Evolutionary conservation across 1,140 invertebrate genomes (phyloP).

Genomic region (Bombus confusus): DNA sequence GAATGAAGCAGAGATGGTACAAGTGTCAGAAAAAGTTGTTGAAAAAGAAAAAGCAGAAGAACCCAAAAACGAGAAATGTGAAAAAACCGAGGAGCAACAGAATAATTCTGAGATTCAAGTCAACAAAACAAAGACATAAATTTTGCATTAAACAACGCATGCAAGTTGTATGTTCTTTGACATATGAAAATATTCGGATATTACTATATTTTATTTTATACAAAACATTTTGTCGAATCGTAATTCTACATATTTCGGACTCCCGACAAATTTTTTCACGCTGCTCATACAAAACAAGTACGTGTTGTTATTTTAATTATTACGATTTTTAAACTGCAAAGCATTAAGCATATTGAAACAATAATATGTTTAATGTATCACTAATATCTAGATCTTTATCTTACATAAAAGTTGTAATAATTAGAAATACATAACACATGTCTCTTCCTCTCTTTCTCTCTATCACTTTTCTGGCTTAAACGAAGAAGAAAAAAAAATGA

Average conservation of each 20-base stretch:
- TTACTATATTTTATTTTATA: constrained; percentile 1
- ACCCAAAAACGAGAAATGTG: constrained; percentile 56
- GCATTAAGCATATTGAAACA: background rate
- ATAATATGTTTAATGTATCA: background rate
- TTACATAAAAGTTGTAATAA: constrained; percentile 16
- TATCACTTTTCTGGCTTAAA: background rate
- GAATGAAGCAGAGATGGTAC: background rate
- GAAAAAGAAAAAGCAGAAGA: constrained; percentile 46
- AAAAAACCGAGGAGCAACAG: constrained; percentile 66
- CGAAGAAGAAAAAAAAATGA: background rate
- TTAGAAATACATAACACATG: background rate
- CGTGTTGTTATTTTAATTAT: constrained; percentile 12
- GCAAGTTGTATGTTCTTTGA: background rate
- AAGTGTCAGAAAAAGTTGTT: constrained; percentile 41
- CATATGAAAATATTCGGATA: background rate
- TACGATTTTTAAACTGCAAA: constrained; percentile 19
- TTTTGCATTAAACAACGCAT: background rate
- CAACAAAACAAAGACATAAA: constrained; percentile 77
- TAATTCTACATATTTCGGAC: constrained; percentile 19
- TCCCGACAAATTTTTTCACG: constrained; percentile 19
- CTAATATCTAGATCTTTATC: background rate
- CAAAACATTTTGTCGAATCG: background rate
- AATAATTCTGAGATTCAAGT: constrained; percentile 75
- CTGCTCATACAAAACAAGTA: background rate
- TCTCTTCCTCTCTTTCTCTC: background rate